A percentile compares a stretch with the other conserved stretches of the same genome.
These are phyloP conservation scores for Aphidius gifuensis DNA, from an alignment of 1,140 invertebrate species.

Conservation along the genomic window DNA sequence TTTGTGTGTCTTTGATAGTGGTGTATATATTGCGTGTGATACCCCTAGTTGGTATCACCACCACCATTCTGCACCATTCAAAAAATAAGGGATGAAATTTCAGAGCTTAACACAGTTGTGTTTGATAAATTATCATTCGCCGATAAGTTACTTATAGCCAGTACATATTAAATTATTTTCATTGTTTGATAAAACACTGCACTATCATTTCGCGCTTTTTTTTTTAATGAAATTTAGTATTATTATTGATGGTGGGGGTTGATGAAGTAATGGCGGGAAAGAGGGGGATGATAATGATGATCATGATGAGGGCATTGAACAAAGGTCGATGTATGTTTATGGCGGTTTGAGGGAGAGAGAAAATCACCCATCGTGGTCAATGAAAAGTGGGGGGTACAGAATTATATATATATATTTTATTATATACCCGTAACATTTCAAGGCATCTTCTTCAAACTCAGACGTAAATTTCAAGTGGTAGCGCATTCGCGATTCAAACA, in stretches of 20 bases:
- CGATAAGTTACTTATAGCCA: too few relatives aligned
- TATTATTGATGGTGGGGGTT: background rate
- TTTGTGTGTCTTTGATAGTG: background rate
- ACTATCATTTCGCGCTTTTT: too few relatives aligned
- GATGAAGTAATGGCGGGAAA: background rate
- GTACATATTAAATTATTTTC: too few relatives aligned
- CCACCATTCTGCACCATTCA: too few relatives aligned
- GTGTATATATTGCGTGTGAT: too few relatives aligned
- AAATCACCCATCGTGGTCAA: slow-evolving; percentile 7
- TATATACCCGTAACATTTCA: background rate
- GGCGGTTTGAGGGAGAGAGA: background rate
- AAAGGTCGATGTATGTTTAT: slow-evolving; percentile 18
- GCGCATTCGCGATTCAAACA: slow-evolving; percentile 58
- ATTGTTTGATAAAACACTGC: too few relatives aligned
- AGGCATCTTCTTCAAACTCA: slow-evolving; percentile 1
- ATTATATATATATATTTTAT: background rate
- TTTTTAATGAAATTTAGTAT: too few relatives aligned
- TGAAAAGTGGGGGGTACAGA: background rate
- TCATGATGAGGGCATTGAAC: slow-evolving; percentile 13
- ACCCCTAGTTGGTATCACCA: too few relatives aligned
- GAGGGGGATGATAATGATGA: background rate
- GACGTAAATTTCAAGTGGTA: slow-evolving; percentile 12
- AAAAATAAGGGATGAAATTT: too few relatives aligned
- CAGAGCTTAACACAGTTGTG: too few relatives aligned
- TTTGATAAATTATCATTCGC: too few relatives aligned